Evolutionary conservation across 2,797 vertebrate species (phyloP), one percentile per base, ranked within the genome.

Genomic region (Hipposideros larvatus): DNA sequence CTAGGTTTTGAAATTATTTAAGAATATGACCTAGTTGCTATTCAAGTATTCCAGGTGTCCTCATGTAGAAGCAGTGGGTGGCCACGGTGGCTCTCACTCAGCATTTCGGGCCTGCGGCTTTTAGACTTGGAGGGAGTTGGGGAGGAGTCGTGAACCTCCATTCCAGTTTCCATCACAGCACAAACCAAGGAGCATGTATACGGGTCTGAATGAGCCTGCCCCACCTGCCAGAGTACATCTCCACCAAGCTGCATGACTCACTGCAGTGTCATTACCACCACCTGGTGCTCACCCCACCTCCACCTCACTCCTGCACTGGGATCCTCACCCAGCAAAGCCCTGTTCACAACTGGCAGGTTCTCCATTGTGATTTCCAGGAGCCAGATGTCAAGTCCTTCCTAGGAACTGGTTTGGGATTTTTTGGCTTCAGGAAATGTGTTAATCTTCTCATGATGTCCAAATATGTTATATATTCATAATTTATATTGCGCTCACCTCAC

Each of bases 91-190:
- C 74, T 66, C 46, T 77, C 31, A 28, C 11, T 7, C 9, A 14
- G 34, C 63, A 46, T 18, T 11, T 28, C 4, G 55, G 43, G 15
- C 51, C 53, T 41, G 48, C 63, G n/a, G 26, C 28, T 19, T 19
- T 71, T 79, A 18, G 55, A 48, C 73, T 74, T 34, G 9, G 55
- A 11, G 46, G 48, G 65, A 13, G 2, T 21, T 3, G 48, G 14
- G 14, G 8, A 10, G 8, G n/a, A 24, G 28, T n/a, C 18, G 1
- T 0, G 3, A 4, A 74, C 57, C 46, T 51, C 48, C 0, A 7
- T 34, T 41, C 78, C 66, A 11, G 55, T 26, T n/a, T n/a, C 26
- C 3, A 0, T 9, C n/a, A 34, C 8, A 2, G 31, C 10, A 18
- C 13, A 61, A 26, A 28, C 19, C 53, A 34, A n/a, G 28, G 55